Percentiles rank a stretch among this genome's conserved stretches.
phyloP scores from a whole-genome alignment of 2,797 vertebrate genomes.

The Neopelma chrysocephalum region DNA sequence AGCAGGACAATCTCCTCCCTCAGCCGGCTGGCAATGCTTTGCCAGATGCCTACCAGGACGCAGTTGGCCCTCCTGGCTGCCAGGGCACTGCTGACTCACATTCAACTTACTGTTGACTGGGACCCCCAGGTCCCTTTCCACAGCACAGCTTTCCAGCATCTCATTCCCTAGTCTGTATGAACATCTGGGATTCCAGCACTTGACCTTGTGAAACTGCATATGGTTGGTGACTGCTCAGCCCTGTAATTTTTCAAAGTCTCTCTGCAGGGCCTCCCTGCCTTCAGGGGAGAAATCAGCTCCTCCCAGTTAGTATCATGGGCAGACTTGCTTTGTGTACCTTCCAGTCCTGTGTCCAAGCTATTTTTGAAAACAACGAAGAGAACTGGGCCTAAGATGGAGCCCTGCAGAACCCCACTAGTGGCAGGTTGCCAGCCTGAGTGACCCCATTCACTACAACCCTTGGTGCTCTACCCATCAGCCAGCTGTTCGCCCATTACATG shows the following conservation, averaged over 20 bases:
- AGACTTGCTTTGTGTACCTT: background rate
- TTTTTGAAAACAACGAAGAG: background rate
- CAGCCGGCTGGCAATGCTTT: fast-evolving
- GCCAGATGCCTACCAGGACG: background rate
- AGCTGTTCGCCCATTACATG: background rate
- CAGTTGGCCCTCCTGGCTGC: background rate
- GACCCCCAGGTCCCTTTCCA: background rate
- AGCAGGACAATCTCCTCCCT: background rate
- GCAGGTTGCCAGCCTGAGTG: background rate
- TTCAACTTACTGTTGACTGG: background rate
- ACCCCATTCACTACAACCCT: background rate
- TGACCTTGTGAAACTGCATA: background rate
- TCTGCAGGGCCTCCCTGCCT: background rate
- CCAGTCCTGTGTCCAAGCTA: background rate
- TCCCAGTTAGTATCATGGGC: background rate
- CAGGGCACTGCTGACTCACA: background rate
- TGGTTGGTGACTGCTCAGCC: background rate
- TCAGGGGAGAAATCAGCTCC: background rate
- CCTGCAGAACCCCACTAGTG: background rate
- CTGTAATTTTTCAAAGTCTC: background rate
- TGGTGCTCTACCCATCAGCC: background rate
- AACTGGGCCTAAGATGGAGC: background rate
- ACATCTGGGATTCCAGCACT: background rate
- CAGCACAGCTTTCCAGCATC: background rate
- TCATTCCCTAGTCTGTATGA: background rate